Conservation (phyloP, 2,888 invertebrate genomes). For the Acleris laterana region DNA sequence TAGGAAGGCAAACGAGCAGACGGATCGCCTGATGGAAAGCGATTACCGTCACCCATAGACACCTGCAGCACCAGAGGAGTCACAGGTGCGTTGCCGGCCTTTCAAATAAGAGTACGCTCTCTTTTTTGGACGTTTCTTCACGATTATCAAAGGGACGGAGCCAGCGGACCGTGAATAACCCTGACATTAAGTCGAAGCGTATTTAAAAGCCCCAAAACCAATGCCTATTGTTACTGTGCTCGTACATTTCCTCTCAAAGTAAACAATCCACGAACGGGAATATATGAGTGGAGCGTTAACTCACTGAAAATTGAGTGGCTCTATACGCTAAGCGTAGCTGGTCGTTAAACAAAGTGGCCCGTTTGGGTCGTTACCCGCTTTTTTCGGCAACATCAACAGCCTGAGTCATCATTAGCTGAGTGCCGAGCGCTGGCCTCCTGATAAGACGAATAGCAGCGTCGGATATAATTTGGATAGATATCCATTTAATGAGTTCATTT, state of each 20-base stretch:
- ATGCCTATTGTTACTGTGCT: neutral
- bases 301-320: conserved; percentile 32
- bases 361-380: conserved; percentile 58
- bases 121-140: too few species aligned
- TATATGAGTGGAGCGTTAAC: conserved; percentile 23
- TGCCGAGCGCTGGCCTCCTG: conserved; percentile 40
- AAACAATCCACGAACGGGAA: conserved; percentile 9
- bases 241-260: conserved; percentile 5
- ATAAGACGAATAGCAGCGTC: conserved; percentile 15
- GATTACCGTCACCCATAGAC: too few species aligned
- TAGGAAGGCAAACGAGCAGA: too few species aligned
- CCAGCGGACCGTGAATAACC: too few species aligned
- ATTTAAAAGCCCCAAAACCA: too few species aligned
- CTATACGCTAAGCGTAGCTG: conserved; percentile 54
- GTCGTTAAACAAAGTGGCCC: conserved; percentile 62
- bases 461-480: conserved; percentile 9
- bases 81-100: too few species aligned
- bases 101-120: too few species aligned
- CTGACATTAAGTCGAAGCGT: too few species aligned
- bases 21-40: too few species aligned
- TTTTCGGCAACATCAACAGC: conserved; percentile 54
- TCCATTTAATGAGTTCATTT: conserved; percentile 2
- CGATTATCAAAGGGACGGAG: too few species aligned
- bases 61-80: too few species aligned
- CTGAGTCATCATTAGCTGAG: conserved; percentile 58